Evolutionary conservation across 2,113 vertebrate genomes (phyloP).

Genomic region (Hypanus sabinus): DNA sequence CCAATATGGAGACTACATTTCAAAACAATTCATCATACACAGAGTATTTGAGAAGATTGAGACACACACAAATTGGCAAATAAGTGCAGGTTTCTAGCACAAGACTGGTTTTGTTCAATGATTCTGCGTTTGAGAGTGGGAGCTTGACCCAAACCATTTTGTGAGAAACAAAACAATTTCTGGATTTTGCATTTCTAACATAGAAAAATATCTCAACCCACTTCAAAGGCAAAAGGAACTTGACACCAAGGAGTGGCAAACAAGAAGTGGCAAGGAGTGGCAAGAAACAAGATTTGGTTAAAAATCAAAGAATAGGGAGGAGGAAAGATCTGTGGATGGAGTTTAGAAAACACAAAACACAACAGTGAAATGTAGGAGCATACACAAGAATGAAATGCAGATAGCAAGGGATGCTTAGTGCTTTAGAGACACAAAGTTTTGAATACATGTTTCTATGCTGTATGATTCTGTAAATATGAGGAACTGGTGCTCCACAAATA

Average conservation of each 20-base stretch:
- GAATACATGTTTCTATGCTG: not conserved
- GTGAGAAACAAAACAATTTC: not conserved
- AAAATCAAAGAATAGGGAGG: not conserved
- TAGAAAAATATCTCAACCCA: not conserved
- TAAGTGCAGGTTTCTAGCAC: not conserved
- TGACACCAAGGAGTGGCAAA: not conserved
- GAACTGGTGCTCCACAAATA: not conserved
- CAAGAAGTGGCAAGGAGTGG: not conserved
- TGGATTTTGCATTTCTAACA: not conserved
- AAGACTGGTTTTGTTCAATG: not conserved
- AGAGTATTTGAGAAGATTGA: not conserved
- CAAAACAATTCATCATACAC: not conserved
- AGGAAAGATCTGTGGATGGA: not conserved
- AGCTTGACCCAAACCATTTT: not conserved
- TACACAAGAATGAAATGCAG: no score
- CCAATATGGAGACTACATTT: not conserved
- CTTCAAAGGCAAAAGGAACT: not conserved
- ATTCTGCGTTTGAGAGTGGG: not conserved
- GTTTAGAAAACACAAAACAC: not conserved
- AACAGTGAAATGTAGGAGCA: not conserved
- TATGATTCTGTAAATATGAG: not conserved
- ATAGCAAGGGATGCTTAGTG: not conserved
- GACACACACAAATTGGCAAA: not conserved
- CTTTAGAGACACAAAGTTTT: not conserved
- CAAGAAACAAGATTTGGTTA: not conserved